Evolutionary conservation across 2,797 vertebrate species (phyloP).

Genomic region (Carcharodon carcharias): DNA sequence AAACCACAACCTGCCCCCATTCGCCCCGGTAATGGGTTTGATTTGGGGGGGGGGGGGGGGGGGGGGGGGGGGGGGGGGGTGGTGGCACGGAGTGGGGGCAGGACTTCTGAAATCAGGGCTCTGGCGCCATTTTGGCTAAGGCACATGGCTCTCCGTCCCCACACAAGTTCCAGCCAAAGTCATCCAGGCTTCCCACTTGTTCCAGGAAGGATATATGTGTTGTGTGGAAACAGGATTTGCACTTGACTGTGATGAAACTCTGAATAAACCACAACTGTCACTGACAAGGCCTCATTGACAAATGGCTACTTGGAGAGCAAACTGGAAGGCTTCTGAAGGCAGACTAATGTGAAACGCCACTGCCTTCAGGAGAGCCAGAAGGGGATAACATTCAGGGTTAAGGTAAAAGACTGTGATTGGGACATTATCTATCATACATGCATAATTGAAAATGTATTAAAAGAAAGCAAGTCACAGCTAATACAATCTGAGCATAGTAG

Average conservation of each 20-base stretch:
- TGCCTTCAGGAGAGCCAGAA: neutral
- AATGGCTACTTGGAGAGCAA: neutral
- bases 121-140: too few species aligned
- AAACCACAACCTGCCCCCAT: too few species aligned
- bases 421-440: neutral
- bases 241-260: neutral
- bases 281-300: neutral
- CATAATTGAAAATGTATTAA: neutral
- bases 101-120: too few species aligned
- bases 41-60: too few species aligned
- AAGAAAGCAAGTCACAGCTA: neutral
- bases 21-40: too few species aligned
- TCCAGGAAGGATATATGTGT: neutral
- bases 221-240: neutral
- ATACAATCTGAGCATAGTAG: neutral
- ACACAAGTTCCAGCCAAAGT: neutral
- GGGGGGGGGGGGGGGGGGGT: too few species aligned
- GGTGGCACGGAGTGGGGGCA: too few species aligned
- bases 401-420: neutral
- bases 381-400: neutral
- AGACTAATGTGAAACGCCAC: neutral
- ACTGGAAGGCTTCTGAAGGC: neutral
- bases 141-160: too few species aligned
- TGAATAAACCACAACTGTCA: neutral
- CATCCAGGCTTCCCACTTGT: neutral